These are phyloP conservation scores for Todiramphus chloris DNA, from an alignment of 2,113 vertebrate species.

Conservation along the genomic window DNA sequence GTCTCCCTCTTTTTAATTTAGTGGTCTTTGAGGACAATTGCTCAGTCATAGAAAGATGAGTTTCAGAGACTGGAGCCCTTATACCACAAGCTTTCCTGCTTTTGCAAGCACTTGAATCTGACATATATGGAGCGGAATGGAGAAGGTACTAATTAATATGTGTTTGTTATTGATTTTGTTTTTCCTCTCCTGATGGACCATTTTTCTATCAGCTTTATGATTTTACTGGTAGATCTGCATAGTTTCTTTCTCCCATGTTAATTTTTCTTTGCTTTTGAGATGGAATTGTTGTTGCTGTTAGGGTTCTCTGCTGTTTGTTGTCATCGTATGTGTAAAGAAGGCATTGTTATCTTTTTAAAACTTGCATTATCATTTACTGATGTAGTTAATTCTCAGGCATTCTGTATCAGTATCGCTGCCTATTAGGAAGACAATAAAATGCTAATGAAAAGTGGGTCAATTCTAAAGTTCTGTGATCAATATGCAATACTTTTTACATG, in stretches of 20 bases:
- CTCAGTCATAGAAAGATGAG: background rate
- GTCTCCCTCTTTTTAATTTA: conserved; percentile 10
- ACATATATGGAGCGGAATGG: background rate
- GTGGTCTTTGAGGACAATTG: background rate
- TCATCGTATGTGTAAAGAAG: background rate
- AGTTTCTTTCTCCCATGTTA: background rate
- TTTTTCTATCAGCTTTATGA: background rate
- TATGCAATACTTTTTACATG: conserved; percentile 56
- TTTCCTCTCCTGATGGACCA: background rate
- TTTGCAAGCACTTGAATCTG: background rate
- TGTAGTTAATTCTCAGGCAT: conserved; percentile 32
- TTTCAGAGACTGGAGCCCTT: background rate
- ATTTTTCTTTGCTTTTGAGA: background rate
- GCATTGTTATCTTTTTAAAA: conserved; percentile 2
- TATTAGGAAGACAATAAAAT: conserved; percentile 54
- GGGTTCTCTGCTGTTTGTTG: background rate
- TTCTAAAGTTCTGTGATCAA: conserved; percentile 48
- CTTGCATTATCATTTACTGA: conserved; percentile 31
- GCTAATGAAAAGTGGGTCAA: conserved; percentile 50
- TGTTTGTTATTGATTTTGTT: conserved; percentile 32
- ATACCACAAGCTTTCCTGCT: background rate
- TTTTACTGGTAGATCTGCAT: background rate
- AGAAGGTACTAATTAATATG: conserved; percentile 3
- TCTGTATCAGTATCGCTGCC: conserved; percentile 13
- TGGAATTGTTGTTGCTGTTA: background rate